Evolutionary conservation across 2,888 invertebrate genomes (phyloP).

Genomic region (Byasa hedistus): DNA sequence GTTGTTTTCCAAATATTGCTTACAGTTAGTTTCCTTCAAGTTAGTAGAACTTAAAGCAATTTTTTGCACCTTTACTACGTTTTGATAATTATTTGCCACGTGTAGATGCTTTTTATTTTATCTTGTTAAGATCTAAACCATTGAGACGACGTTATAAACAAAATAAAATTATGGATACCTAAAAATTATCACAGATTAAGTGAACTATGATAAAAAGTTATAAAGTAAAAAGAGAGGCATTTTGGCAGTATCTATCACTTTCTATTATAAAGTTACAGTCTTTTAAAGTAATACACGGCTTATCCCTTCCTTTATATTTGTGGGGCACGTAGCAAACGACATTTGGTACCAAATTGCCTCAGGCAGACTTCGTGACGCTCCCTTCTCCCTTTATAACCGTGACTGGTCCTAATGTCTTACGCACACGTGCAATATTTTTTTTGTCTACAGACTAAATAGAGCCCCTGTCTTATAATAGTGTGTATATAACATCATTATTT

Average conservation of each 20-base stretch:
- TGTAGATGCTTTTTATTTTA: too few relatives aligned
- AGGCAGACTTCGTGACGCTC: constrained; percentile 71
- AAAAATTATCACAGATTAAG: too few relatives aligned
- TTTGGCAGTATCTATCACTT: constrained; percentile 32
- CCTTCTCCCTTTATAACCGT: constrained; percentile 57
- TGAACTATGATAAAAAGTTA: not conserved
- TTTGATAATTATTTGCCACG: too few relatives aligned
- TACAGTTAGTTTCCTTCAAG: too few relatives aligned
- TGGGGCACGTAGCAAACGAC: constrained; percentile 74
- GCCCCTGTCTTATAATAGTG: not conserved
- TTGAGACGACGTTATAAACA: too few relatives aligned
- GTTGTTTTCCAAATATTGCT: too few relatives aligned
- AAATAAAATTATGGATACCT: too few relatives aligned
- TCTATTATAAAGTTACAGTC: constrained; percentile 55
- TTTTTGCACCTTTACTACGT: too few relatives aligned
- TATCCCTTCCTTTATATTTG: constrained; percentile 74
- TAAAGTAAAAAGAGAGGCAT: not conserved
- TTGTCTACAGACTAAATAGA: constrained; percentile 43
- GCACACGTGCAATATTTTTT: constrained; percentile 64
- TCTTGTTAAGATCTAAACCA: too few relatives aligned
- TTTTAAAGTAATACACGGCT: constrained; percentile 61
- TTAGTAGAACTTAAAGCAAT: too few relatives aligned
- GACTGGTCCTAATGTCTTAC: constrained; percentile 63
- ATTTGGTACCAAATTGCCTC: constrained; percentile 78
- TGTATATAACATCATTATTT: constrained; percentile 12